Base-by-base conservation (phyloP, 92 coral and sea anemone species). In the Epizoanthus stellaris region DNA sequence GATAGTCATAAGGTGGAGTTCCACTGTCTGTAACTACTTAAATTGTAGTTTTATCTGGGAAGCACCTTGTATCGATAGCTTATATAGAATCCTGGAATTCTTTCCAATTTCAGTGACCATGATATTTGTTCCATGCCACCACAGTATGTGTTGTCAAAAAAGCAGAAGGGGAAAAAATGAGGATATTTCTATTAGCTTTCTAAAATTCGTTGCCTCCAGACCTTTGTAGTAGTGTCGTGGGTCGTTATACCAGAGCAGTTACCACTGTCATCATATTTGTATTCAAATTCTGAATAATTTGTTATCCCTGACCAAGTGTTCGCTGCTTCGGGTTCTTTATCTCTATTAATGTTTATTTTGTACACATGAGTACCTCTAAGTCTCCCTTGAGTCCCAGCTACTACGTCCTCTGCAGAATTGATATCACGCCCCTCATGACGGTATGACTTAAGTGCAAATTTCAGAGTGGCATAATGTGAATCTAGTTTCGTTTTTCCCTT, bases 401-500 rank as follows among this genome's bases (percentile, higher is more conserved):
- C 69, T 16, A 76, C 42, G 12, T 76, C 84, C 21, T 76, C 57
- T 6, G 82, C 70, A 59, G 58, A 23, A 2, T 25, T 54, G 15
- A 76, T 16, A 17, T 63, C 43, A 39, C 47, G 70, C 34, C 85
- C 54, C 60, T 85, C 64, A 3, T 85, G 79, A 20, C 72, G 54
- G 21, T 81, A 76, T 8, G 64, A 60, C 38, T 45, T 42, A 1
- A 85, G 47, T 69, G 76, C 73, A 30, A 76, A 76, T 17, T 85
- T 77, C 20, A 86, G 67, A 53, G 85, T 76, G 38, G 89, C 85
- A 67, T 76, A 77, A 19, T 86, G 85, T 23, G 89, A 54, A 77
- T 80, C 90, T 12, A 87, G 85, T 5, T 84, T 80, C 10, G 82
- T 87, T 77, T 87, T 87, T 1, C 86, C 90, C 65, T 81, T 87